These are phyloP conservation scores for Steromphala cineraria DNA, from an alignment of 2,888 invertebrate genomes.

Conservation along the genomic window DNA sequence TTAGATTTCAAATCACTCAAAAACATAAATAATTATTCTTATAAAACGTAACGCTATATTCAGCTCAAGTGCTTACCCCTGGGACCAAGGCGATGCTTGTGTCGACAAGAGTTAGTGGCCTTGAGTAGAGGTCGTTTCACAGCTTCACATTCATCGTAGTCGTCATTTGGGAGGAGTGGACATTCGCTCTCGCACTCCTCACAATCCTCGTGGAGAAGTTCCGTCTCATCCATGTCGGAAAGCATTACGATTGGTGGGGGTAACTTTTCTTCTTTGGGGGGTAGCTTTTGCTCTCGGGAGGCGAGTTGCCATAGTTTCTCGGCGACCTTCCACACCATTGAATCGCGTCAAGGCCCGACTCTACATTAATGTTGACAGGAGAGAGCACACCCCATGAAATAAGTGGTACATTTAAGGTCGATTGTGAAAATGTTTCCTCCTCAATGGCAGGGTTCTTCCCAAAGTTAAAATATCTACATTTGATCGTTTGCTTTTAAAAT, in stretches of 20 bases:
- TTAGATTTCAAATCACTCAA: too few species aligned
- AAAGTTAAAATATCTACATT: too few species aligned
- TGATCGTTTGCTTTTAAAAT: too few species aligned
- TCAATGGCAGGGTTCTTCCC: too few species aligned
- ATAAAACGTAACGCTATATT: too few species aligned
- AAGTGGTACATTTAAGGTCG: too few species aligned
- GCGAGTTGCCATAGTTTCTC: conserved; percentile 31
- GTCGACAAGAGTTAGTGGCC: conserved; percentile 6
- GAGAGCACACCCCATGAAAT: too few species aligned
- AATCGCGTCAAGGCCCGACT: not conserved
- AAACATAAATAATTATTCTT: too few species aligned
- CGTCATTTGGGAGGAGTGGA: not conserved
- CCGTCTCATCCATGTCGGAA: not conserved
- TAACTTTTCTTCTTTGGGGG: not conserved
- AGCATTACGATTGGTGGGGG: not conserved
- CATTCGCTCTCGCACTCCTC: not conserved
- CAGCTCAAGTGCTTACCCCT: not conserved
- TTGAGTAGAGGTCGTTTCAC: not conserved
- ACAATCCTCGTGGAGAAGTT: not conserved
- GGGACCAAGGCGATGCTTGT: not conserved
- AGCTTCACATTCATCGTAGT: not conserved
- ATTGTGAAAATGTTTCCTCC: too few species aligned
- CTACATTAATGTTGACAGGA: not conserved
- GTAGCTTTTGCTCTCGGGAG: not conserved
- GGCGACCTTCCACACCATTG: conserved; percentile 38